These are phyloP conservation scores for Miltochrista miniata DNA, from an alignment of 2,888 invertebrate genomes.

Conservation along the genomic window DNA sequence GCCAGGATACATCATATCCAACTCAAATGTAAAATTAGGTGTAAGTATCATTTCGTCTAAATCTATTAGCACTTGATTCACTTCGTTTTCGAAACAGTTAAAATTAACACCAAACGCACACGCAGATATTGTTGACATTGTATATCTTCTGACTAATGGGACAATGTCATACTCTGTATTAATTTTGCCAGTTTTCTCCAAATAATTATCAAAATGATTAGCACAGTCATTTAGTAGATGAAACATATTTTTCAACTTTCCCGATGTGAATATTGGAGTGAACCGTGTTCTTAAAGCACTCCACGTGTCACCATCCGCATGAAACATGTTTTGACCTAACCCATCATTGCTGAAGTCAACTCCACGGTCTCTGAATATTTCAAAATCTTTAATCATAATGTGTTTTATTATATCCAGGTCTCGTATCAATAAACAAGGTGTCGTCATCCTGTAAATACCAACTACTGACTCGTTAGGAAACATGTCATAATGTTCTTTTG, in stretches of 20 bases:
- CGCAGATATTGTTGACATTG: constrained; percentile 43
- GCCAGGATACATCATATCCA: constrained; percentile 51
- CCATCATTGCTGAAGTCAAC: constrained; percentile 49
- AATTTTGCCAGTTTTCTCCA: constrained; percentile 18
- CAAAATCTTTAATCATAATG: constrained; percentile 61
- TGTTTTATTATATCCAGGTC: constrained; percentile 59
- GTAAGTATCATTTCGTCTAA: constrained; percentile 24
- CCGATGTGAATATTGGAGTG: constrained; percentile 53
- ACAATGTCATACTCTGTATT: constrained; percentile 37
- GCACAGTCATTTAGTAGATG: constrained; percentile 45
- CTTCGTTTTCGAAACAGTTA: constrained; percentile 25
- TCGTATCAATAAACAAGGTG: constrained; percentile 49
- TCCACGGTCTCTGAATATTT: constrained; percentile 53
- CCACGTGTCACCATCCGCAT: constrained; percentile 56
- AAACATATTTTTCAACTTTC: constrained; percentile 56
- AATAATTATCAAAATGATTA: constrained; percentile 39
- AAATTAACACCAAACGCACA: constrained; percentile 49
- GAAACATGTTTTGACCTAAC: constrained; percentile 55
- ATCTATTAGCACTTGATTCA: constrained; percentile 16
- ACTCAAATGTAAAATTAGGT: constrained; percentile 21
- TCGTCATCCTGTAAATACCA: constrained; percentile 38
- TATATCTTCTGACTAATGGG: constrained; percentile 39
- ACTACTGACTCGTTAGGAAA: constrained; percentile 40
- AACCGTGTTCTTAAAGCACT: constrained; percentile 44
- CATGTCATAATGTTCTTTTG: constrained; percentile 29